Conservation (phyloP, 2,113 vertebrate species). For the Dromaius novaehollandiae region DNA sequence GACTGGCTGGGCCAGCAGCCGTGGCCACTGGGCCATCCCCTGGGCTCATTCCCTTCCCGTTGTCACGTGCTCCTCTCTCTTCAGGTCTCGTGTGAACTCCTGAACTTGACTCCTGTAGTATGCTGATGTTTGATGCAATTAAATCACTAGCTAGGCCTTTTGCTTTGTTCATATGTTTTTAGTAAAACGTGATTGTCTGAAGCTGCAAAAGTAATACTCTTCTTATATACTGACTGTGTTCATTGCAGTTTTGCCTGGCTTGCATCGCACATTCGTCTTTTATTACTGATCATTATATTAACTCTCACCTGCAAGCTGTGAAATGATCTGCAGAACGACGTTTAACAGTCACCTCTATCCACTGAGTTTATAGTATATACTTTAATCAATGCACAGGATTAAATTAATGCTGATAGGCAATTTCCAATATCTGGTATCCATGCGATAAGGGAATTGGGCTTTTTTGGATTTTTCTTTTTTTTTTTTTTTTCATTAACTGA, state of each 20-base stretch:
- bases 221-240: not conserved
- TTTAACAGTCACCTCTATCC: conserved; percentile 59
- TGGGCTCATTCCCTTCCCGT: not conserved
- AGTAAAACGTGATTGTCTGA: not conserved
- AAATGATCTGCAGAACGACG: conserved; percentile 67
- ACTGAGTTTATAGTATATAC: conserved; percentile 52
- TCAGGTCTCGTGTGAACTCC: not conserved
- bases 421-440: conserved; percentile 66
- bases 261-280: conserved; percentile 59
- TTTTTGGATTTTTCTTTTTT: conserved; percentile 18
- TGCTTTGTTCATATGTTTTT: conserved; percentile 20
- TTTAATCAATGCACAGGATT: conserved; percentile 72
- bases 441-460: conserved; percentile 65
- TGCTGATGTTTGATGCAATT: not conserved
- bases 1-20: not conserved
- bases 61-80: not conserved
- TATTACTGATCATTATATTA: conserved; percentile 69
- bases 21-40: not conserved
- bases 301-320: conserved; percentile 68
- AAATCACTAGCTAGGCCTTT: not conserved
- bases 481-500: conserved; percentile 14
- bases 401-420: conserved; percentile 75
- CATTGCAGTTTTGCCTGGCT: conserved; percentile 44
- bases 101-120: not conserved
- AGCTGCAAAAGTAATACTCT: not conserved